Evolutionary conservation across 2,888 invertebrate species (phyloP), one percentile per base, ranked within the genome.

Genomic region (Drosophila tanythrix): DNA sequence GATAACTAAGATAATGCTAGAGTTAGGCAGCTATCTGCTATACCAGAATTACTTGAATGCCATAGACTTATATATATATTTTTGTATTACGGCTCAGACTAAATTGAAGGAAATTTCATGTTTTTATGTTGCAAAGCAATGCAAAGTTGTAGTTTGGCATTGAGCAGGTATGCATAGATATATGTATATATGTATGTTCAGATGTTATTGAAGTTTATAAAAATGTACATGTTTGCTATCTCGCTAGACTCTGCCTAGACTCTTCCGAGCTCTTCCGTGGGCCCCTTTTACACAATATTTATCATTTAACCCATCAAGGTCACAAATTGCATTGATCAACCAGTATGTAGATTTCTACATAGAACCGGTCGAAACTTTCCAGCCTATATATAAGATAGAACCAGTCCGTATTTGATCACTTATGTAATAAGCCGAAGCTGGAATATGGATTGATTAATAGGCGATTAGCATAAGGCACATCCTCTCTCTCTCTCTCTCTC

Each of bases 361-460:
- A 13, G 27, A 56, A 56, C 56, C 56, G 56, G 56, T 38, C 38
- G 13, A 15, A 36, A 38, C 36, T n/a, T n/a, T n/a, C 13, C n/a
- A 56, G 27, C n/a, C 36, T 8, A 55, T 27, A 25, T 33, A 18
- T 46, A 46, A 33, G 31, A 31, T 25, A 18, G 46, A 33, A 66
- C 56, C 27, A 38, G 56, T 29, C 27, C 36, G 13, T 18, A 27
- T 25, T 18, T n/a, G 6, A 36, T 35, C 6, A 46, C 21, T 7
- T 13, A 7, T 21, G 21, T 46, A 43, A 43, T 13, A 43, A 6
- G 4, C 8, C 3, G 18, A 40, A 21, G 3, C 21, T 46, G 46
- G 21, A 25, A 46, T 15, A 25, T 46, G 21, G 2, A 46, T 21
- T 8, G 13, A 15, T 25, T 25, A 3, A 21, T 7, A 8, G 7